Percentiles rank a stretch among this genome's conserved stretches.
phyloP scores from a whole-genome alignment of 1,140 invertebrate species.

The Metopolophium dirhodum region DNA sequence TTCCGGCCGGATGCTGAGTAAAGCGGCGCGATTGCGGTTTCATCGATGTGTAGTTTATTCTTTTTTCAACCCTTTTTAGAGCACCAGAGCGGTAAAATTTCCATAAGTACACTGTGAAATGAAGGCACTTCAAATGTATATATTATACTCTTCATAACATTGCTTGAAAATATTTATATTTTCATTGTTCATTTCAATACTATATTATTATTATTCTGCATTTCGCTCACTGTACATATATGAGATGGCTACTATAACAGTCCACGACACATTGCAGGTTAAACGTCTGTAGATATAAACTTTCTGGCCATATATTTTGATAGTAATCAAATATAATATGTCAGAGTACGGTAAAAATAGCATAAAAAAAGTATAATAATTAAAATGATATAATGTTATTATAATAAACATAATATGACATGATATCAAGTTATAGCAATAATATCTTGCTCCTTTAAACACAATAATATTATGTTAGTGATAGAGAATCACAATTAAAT shows the following conservation, averaged over 20 bases:
- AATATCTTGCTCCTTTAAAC: neutral
- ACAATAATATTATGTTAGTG: neutral
- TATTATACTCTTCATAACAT: neutral
- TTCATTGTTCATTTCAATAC: neutral
- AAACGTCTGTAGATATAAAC: neutral
- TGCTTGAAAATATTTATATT: neutral
- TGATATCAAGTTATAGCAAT: neutral
- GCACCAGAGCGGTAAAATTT: neutral
- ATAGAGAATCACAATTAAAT: neutral
- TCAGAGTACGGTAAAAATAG: neutral
- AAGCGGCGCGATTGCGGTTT: neutral
- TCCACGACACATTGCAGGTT: neutral
- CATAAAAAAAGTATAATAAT: neutral
- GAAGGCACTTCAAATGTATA: neutral
- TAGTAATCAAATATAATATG: neutral
- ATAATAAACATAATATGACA: neutral
- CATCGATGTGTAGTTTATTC: constrained; percentile 4
- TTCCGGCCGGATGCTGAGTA: neutral
- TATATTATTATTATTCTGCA: neutral
- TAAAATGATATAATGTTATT: no score
- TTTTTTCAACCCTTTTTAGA: neutral
- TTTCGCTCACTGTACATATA: neutral
- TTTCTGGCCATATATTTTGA: neutral
- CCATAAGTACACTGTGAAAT: neutral
- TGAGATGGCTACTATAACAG: neutral